Base-by-base conservation (phyloP, 2,797 vertebrate species). In the Siniperca undulata region DNA sequence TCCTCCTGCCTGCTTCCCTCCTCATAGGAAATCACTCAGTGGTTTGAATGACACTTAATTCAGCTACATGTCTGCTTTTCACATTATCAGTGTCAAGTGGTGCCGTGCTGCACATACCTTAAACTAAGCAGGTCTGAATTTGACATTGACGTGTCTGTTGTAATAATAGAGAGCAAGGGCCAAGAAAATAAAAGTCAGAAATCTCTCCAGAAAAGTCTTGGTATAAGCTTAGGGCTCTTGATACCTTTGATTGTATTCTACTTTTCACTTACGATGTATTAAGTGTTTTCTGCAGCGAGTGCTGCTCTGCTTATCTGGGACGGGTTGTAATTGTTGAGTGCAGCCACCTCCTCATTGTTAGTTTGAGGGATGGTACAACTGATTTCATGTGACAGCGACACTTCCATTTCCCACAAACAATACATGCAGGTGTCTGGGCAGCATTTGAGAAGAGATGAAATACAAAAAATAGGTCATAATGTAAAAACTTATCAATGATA, bases 361-460 rank as follows among this genome's bases (percentile, higher is more conserved):
- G 80, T 82, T 86, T 89, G 87, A 94, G 56, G 77, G 78, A 91
- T 88, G 77, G 80, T 44, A 46, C 61, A 84, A 77, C 71, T 88
- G 86, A 92, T 93, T 91, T 85, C 36, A 70, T 84, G 71, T 84
- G 91, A 91, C 85, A 80, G 82, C 42, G 2, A 61, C 68, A 77
- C 76, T 82, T 82, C 65, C 52, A 68, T 74, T 84, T 79, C 70
- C 80, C 27, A 42, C 62, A 66, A 75, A 27, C 44, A 64, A 65
- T 61, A 84, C 68, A 64, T 44, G 53, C 79, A 82, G 85, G 72
- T 86, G 73, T 82, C 36, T 58, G 58, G 44, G 38, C 68, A 55
- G 74, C 40, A 77, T 66, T 65, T 85, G 64, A 80, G 42, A 34
- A 48, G 20, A 40, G 62, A 60, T 30, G 0, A 60, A 71, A 53